Evolutionary conservation across 2,888 invertebrate genomes (phyloP), one percentile per base, ranked within the genome.

Genomic region (Ethmia dodecea): DNA sequence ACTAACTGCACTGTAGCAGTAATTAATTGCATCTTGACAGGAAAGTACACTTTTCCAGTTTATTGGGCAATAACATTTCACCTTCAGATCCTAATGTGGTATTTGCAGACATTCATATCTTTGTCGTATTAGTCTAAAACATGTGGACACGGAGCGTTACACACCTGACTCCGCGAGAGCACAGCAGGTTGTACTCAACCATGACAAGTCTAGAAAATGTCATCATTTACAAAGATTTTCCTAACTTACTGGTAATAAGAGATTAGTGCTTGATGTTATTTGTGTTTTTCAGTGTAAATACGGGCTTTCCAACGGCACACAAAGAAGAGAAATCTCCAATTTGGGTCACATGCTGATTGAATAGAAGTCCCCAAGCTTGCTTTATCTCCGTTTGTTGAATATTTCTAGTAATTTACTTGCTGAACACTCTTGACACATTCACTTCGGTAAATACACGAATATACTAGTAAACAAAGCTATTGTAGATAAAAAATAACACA

Each of bases 331-430:
- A 84, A 84, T 81, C 78, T 73, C 63, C 60, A 73, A 86, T 83
- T 80, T 84, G 84, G 84, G 84, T 86, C 84, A 86, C 83, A 84
- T 81, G 83, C 79, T 79, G 84, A 79, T 79, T 71, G 70, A 71
- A 69, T 70, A 65, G 56, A 68, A 60, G 59, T 67, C 49, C 52
- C 50, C 48, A 66, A 68, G 66, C 63, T 69, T 53, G 33, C 30
- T 14, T 49, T 46, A 45, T 42, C 30, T 37, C 18, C 10, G 25
- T 45, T 45, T 37, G 35, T 35, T 31, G 31, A 35, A 36, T 45
- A 44, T 49, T 47, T 49, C 40, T 42, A 33, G 43, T 43, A 42
- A 42, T 35, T 43, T 38, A 31, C 34, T 42, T 22, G 30, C 40
- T 12, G 33, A 38, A 27, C 12, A 18, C 31, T 28, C 35, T 33